Conservation (phyloP, 1,140 invertebrate genomes). For the Campoletis sonorensis region DNA sequence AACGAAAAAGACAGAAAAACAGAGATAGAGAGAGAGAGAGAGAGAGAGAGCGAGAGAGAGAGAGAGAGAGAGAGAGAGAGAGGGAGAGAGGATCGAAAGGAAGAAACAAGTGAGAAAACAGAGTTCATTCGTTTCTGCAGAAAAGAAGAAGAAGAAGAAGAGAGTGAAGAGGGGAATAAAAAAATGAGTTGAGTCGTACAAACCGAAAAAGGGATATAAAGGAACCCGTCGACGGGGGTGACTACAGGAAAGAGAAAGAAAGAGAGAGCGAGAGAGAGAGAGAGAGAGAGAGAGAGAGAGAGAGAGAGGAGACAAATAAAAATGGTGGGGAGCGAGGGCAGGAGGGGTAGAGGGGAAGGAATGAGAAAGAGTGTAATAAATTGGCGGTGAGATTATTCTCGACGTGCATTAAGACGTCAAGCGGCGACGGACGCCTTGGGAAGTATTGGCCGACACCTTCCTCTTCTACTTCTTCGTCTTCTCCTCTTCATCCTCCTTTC, state of each 20-base stretch:
- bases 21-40: constrained; percentile 2
- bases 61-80: constrained; percentile 28
- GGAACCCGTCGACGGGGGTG: constrained; percentile 38
- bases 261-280: no score
- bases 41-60: constrained; percentile 21
- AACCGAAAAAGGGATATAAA: constrained; percentile 51
- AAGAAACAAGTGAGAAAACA: constrained; percentile 27
- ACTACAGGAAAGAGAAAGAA: constrained; percentile 29
- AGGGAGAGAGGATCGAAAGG: background rate
- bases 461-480: constrained; percentile 43
- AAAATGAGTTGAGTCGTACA: constrained; percentile 1
- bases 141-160: constrained; percentile 20
- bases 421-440: constrained; percentile 75
- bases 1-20: constrained; percentile 21
- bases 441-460: constrained; percentile 76
- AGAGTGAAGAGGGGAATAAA: constrained; percentile 23
- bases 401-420: constrained; percentile 78
- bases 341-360: constrained; percentile 73
- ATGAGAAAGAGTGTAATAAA: constrained; percentile 78
- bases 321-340: constrained; percentile 68
- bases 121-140: constrained; percentile 41
- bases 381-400: constrained; percentile 77
- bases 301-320: constrained; percentile 67
- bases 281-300: no score
- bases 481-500: constrained; percentile 21